A percentile compares a stretch with the other conserved stretches of the same genome.
Conservation (phyloP, 2,888 invertebrate genomes). For the Neoscelio sp. region DNA sequence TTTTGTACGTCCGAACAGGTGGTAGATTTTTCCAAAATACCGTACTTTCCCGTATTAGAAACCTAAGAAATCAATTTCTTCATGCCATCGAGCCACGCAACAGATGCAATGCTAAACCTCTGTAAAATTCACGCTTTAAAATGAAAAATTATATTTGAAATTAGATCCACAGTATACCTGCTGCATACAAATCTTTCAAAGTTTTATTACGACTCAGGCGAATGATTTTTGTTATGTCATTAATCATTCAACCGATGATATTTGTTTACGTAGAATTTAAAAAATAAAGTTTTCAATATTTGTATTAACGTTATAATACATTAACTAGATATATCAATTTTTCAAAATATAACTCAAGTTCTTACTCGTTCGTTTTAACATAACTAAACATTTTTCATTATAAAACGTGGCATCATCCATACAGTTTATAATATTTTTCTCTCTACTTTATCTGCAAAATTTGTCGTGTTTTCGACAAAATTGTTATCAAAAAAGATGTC, state of each 20-base stretch:
- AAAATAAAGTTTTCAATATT: neutral
- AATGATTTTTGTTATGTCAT: neutral
- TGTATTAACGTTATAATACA: constrained; percentile 5
- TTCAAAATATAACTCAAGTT: too few relatives aligned
- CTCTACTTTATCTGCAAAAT: too few relatives aligned
- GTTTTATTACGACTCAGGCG: constrained; percentile 7
- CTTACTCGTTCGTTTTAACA: too few relatives aligned
- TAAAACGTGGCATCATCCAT: too few relatives aligned
- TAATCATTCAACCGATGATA: constrained; percentile 16
- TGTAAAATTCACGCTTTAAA: constrained; percentile 37
- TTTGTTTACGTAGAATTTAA: neutral
- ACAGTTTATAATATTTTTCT: too few relatives aligned
- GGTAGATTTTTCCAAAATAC: constrained; percentile 45
- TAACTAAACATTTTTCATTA: too few relatives aligned
- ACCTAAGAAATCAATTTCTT: constrained; percentile 49
- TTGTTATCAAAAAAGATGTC: constrained; percentile 5
- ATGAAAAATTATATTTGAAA: neutral
- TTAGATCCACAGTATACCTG: neutral
- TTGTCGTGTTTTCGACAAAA: neutral
- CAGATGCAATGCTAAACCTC: constrained; percentile 36
- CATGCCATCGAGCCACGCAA: constrained; percentile 10
- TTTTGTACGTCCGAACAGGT: constrained; percentile 40
- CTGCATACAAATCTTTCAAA: neutral
- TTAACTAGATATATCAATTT: too few relatives aligned
- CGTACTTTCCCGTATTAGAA: constrained; percentile 39